These are phyloP conservation scores for Junonia oenone DNA, from an alignment of 2,888 invertebrate species.

Conservation along the genomic window DNA sequence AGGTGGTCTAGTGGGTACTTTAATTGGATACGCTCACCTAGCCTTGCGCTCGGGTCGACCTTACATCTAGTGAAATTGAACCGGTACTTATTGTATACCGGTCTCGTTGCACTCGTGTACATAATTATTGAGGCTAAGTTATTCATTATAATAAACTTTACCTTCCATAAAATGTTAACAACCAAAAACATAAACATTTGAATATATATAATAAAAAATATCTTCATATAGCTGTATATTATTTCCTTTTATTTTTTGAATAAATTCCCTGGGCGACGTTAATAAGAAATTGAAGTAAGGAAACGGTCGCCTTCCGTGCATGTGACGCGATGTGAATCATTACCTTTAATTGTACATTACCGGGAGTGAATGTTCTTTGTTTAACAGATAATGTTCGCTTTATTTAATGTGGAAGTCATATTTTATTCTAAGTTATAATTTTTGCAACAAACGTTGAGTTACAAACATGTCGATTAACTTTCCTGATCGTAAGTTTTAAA, in stretches of 20 bases:
- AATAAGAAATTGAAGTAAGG: conserved; percentile 1
- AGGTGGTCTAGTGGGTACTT: conserved; percentile 22
- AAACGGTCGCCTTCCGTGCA: conserved; percentile 38
- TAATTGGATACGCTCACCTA: conserved; percentile 53
- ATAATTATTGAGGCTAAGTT: conserved; percentile 43
- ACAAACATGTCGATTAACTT: neutral
- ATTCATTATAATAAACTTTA: conserved; percentile 35
- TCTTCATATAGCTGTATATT: neutral
- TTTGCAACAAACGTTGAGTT: neutral
- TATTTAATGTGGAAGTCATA: neutral
- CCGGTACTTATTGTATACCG: conserved; percentile 49
- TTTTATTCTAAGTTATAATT: neutral
- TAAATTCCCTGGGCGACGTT: neutral
- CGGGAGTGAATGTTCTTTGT: conserved; percentile 24
- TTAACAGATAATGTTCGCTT: neutral
- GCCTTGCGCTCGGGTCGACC: conserved; percentile 66
- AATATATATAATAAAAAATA: neutral
- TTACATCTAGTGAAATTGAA: conserved; percentile 74
- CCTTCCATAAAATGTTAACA: neutral
- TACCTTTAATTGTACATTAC: conserved; percentile 16
- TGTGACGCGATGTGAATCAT: conserved; percentile 46
- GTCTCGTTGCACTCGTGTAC: conserved; percentile 41
- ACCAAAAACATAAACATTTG: neutral
- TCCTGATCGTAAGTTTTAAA: neutral
- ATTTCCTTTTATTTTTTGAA: neutral